Percentiles rank a stretch among this genome's conserved stretches.
Conservation (phyloP, 2,888 invertebrate species). For the Notodromas monacha region DNA sequence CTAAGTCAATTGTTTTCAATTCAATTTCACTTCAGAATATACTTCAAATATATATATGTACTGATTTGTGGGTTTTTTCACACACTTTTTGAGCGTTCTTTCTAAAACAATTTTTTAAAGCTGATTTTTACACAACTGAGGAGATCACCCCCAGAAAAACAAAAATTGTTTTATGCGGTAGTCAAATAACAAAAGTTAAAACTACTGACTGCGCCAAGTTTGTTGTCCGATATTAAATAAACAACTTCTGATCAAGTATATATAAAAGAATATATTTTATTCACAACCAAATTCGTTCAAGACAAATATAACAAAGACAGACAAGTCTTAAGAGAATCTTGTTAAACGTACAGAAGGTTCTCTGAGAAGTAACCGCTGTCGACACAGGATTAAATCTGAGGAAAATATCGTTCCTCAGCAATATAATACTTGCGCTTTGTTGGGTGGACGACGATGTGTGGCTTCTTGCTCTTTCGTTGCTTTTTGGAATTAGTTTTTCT, state of each 20-base stretch:
- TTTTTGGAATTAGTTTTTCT: too few relatives aligned
- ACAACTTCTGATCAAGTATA: slow-evolving; percentile 4
- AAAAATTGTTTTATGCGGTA: slow-evolving; percentile 2
- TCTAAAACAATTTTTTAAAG: slow-evolving; percentile 4
- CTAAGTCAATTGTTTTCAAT: slow-evolving; percentile 4
- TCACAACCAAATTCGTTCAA: slow-evolving; percentile 4
- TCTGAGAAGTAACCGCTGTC: slow-evolving; percentile 2
- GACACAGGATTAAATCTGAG: slow-evolving; percentile 4
- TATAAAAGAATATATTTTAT: slow-evolving; percentile 4
- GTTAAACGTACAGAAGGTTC: slow-evolving; percentile 2
- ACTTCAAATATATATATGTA: slow-evolving; percentile 4
- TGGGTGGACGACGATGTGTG: too few relatives aligned
- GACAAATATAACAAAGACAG: slow-evolving; percentile 4
- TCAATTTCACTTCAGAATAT: slow-evolving; percentile 4
- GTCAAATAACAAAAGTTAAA: slow-evolving; percentile 4
- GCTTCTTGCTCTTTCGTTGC: too few relatives aligned
- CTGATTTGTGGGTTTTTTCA: slow-evolving; percentile 4
- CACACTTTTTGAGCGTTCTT: slow-evolving; percentile 2
- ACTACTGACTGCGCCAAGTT: slow-evolving; percentile 4
- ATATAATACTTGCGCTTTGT: too few relatives aligned
- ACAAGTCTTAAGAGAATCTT: slow-evolving; percentile 4
- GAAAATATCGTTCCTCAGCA: slow-evolving; percentile 4
- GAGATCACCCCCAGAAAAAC: slow-evolving; percentile 4
- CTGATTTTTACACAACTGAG: slow-evolving; percentile 4
- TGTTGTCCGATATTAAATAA: slow-evolving; percentile 2